Evolutionary conservation across 2,797 vertebrate genomes (phyloP).

Genomic region (Enteromius radiatus): DNA sequence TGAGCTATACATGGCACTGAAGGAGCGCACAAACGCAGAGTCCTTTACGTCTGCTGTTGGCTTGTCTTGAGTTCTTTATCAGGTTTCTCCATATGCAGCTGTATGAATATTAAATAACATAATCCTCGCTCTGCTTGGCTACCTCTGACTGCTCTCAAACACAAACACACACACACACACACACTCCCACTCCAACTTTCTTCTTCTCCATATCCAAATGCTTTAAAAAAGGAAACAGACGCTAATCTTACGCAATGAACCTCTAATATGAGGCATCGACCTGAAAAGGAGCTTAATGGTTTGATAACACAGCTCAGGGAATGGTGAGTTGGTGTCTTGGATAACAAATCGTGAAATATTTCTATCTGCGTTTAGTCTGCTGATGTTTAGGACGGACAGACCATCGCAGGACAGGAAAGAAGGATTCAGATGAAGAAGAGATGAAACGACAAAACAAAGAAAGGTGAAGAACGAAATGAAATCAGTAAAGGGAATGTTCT

Average conservation of each 20-base stretch:
- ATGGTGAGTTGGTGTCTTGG: slow-evolving; percentile 22
- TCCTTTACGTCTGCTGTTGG: slow-evolving; percentile 32
- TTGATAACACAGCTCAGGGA: slow-evolving; percentile 36
- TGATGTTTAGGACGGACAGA: slow-evolving; percentile 5
- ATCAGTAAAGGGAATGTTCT: neutral
- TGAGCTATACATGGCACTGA: slow-evolving; percentile 36
- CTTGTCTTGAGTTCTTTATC: slow-evolving; percentile 48
- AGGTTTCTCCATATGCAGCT: slow-evolving; percentile 49
- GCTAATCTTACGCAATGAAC: slow-evolving; percentile 42
- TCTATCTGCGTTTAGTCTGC: slow-evolving; percentile 12
- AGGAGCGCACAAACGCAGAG: slow-evolving; percentile 22
- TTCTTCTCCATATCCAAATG: slow-evolving; percentile 52
- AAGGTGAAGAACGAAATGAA: neutral
- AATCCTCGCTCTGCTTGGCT: slow-evolving; percentile 43
- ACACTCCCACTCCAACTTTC: slow-evolving; percentile 52
- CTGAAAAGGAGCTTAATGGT: slow-evolving; percentile 46
- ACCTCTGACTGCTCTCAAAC: slow-evolving; percentile 51
- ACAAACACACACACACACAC: slow-evolving; percentile 45
- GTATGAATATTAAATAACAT: slow-evolving; percentile 52
- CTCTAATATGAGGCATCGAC: slow-evolving; percentile 37
- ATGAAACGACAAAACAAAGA: neutral
- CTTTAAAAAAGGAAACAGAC: slow-evolving; percentile 36
- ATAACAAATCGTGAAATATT: slow-evolving; percentile 6
- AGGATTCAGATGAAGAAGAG: neutral
- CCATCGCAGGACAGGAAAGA: neutral